Percentiles rank a stretch among this genome's conserved stretches.
These are phyloP conservation scores for Callaeas wilsoni DNA, from an alignment of 2,113 vertebrate species.

Conservation along the genomic window DNA sequence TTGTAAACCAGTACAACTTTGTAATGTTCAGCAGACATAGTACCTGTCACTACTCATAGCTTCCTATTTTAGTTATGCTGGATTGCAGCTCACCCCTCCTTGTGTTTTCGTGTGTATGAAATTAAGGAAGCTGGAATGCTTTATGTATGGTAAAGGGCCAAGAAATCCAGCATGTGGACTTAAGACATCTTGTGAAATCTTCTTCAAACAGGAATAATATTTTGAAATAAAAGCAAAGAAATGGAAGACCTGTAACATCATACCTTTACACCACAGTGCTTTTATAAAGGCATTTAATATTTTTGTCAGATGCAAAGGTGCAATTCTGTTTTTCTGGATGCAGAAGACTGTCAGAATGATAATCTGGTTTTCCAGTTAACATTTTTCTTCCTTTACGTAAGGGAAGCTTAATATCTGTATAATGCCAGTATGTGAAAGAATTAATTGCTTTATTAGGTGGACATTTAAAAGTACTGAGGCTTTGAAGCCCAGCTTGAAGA, in stretches of 20 bases:
- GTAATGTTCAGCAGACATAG: not conserved
- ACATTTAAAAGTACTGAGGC: not conserved
- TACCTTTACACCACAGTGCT: not conserved
- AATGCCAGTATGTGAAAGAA: not conserved
- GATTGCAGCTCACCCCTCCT: not conserved
- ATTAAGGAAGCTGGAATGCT: not conserved
- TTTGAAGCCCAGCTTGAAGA: not conserved
- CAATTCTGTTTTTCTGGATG: not conserved
- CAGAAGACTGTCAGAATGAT: not conserved
- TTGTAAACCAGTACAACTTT: not conserved
- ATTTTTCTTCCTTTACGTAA: not conserved
- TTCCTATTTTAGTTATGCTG: not conserved
- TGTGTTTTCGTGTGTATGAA: not conserved
- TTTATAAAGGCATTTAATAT: not conserved
- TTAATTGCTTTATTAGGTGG: not conserved
- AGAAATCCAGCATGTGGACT: not conserved
- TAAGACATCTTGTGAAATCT: not conserved
- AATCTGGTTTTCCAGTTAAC: not conserved
- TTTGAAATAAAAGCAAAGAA: not conserved
- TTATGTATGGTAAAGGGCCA: not conserved
- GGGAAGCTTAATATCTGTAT: not conserved
- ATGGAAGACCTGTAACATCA: not conserved
- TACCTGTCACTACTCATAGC: not conserved
- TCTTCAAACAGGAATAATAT: not conserved
- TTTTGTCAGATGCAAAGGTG: not conserved